Evolutionary conservation across 2,113 vertebrate genomes (phyloP), one percentile per base, ranked within the genome.

Genomic region (Ochotona curzoniae): DNA sequence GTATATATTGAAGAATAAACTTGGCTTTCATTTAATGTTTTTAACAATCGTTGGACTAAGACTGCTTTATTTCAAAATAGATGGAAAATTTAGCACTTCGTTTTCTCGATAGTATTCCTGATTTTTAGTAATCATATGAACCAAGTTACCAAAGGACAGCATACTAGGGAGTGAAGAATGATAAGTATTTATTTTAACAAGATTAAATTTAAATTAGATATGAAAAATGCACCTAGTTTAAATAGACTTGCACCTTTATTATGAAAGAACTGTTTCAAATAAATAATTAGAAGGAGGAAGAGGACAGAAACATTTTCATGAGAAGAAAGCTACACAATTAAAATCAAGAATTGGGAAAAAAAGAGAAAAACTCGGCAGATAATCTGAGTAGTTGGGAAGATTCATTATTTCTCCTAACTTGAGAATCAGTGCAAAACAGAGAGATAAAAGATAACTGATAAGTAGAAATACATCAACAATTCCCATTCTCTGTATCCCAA

Each of bases 221-320:
- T 74, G 28, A 93, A 94, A 94, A 54, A 75, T 69, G 64, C 20
- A 79, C 74, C 15, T 49, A 82, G 13, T 69, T 82, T 73, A 90
- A 92, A 44, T 49, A 92, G 30, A 71, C 21, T 20, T 4, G 66
- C 87, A 9, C 2, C 61, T n/a, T 94, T 54, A 8, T 38, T 80
- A 18, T 32, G 54, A 83, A 89, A 81, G 76, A 93, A 89, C 74
- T 79, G 10, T 94, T 95, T 89, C 61, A 86, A 64, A 83, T 71
- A 51, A 70, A 76, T 89, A 85, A 91, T 17, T 38, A 54, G 17
- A 73, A 47, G 70, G 21, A 32, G 57, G 17, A 78, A 64, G 2
- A 32, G 25, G 4, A 20, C 9, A 75, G 47, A 66, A 83, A 81
- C 60, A 73, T 66, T 70, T 60, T 49, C 67, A 63, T 49, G 54